Evolutionary conservation across 2,797 vertebrate species (phyloP).

Genomic region (Diglossa cyanea): DNA sequence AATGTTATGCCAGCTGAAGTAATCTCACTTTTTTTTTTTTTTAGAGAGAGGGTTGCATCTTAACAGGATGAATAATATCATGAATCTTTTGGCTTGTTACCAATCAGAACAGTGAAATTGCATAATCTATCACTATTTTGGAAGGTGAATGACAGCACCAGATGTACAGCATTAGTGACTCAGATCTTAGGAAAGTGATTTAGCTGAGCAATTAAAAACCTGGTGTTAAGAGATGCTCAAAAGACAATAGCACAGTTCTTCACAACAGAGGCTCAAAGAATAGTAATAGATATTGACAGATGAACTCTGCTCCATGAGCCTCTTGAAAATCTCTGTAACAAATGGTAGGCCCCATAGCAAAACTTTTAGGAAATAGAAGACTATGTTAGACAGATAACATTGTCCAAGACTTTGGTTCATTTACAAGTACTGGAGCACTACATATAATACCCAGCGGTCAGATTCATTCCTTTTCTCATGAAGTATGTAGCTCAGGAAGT

Average conservation of each 20-base stretch:
- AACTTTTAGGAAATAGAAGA: neutral
- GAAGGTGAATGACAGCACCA: neutral
- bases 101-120: neutral
- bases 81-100: neutral
- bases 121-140: neutral
- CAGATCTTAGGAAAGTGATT: neutral
- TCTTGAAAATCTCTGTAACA: neutral
- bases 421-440: neutral
- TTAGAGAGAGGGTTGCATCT: neutral
- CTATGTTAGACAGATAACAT: neutral
- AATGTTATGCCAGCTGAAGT: neutral
- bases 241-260: neutral
- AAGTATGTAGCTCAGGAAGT: neutral
- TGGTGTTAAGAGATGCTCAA: neutral
- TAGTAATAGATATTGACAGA: neutral
- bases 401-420: neutral
- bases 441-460: neutral
- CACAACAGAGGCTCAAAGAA: neutral
- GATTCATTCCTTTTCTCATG: neutral
- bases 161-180: neutral
- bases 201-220: neutral
- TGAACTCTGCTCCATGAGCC: neutral
- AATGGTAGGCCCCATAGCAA: neutral
- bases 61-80: neutral
- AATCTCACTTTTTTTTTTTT: neutral